Evolutionary conservation across 2,113 vertebrate genomes (phyloP).

Genomic region (Neotoma lepida): DNA sequence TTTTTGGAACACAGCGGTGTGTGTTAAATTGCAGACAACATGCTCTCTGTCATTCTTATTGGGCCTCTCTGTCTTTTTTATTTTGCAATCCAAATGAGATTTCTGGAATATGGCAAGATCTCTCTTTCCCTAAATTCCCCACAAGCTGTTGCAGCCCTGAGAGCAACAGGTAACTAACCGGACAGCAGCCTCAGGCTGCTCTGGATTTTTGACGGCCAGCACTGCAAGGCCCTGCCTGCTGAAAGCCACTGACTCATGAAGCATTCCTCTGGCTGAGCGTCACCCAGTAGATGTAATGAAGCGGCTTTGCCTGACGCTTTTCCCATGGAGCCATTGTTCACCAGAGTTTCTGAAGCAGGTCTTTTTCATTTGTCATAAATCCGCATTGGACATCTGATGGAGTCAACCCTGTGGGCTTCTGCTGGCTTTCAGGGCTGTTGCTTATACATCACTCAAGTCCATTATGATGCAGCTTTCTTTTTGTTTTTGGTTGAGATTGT

Average conservation of each 20-base stretch:
- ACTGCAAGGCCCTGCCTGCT: constrained; percentile 69
- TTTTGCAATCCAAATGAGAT: constrained; percentile 89
- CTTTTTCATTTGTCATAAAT: constrained; percentile 75
- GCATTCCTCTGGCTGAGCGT: constrained; percentile 84
- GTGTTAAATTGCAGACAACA: constrained; percentile 82
- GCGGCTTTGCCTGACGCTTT: constrained; percentile 84
- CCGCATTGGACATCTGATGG: constrained; percentile 58
- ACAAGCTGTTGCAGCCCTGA: constrained; percentile 86
- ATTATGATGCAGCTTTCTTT: constrained; percentile 52
- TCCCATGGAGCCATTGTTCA: constrained; percentile 82
- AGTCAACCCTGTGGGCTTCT: constrained; percentile 71
- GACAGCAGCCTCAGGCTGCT: constrained; percentile 77
- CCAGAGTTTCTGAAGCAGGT: constrained; percentile 73
- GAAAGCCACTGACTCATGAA: constrained; percentile 79
- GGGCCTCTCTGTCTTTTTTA: constrained; percentile 88
- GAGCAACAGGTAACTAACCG: constrained; percentile 87
- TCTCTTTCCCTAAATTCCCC: constrained; percentile 86
- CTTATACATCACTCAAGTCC: constrained; percentile 82
- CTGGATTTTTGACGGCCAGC: constrained; percentile 71
- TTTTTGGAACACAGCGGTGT: constrained; percentile 85
- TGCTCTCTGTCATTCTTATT: constrained; percentile 84
- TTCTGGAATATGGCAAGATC: constrained; percentile 88
- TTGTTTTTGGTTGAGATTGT: not conserved
- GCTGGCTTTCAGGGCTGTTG: constrained; percentile 82
- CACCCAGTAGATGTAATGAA: constrained; percentile 47